Evolutionary conservation across 2,888 invertebrate genomes (phyloP), one percentile per base, ranked within the genome.

Genomic region (Gnatocerus cornutus): DNA sequence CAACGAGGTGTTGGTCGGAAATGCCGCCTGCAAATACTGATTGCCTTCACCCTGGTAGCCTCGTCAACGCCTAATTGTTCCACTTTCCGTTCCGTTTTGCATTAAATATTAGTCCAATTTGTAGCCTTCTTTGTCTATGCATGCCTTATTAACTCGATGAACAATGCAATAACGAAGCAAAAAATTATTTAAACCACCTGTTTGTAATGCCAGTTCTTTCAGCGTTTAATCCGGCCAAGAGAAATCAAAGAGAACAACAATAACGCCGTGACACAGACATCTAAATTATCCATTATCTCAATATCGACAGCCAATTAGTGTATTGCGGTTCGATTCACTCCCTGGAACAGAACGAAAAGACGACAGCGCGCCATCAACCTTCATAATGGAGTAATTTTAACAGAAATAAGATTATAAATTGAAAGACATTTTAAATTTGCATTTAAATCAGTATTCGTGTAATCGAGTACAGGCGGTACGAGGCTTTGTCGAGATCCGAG

Each of bases 381-480:
- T 79, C 79, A 80, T 83, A 84, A 83, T 83, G 81, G 82, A 81
- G 82, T 83, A 84, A 84, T 84, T 84, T 83, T 82, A 83, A 82
- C 82, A 82, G 83, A 82, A 83, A 84, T 83, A 83, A 83, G 83
- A 84, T 84, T 84, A 84, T 83, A 84, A 84, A 84, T 84, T 84
- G 84, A 84, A 84, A 83, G 83, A 84, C 84, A 84, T 84, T 83
- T 82, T 81, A 82, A 83, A 84, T 84, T 84, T 83, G 83, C 83
- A 84, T 83, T 83, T 84, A 84, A 84, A 84, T 83, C 83, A 82
- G 82, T 80, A 81, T 81, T 78, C 80, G 78, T 81, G 81, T 82
- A 83, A 82, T 82, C 82, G 81, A 82, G 80, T 78, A 76, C 80
- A 76, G 78, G 77, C 79, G 80, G 76, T 71, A 68, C 71, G 71